Conservation (phyloP, 2,797 vertebrate genomes). For the Calcarius lapponicus region DNA sequence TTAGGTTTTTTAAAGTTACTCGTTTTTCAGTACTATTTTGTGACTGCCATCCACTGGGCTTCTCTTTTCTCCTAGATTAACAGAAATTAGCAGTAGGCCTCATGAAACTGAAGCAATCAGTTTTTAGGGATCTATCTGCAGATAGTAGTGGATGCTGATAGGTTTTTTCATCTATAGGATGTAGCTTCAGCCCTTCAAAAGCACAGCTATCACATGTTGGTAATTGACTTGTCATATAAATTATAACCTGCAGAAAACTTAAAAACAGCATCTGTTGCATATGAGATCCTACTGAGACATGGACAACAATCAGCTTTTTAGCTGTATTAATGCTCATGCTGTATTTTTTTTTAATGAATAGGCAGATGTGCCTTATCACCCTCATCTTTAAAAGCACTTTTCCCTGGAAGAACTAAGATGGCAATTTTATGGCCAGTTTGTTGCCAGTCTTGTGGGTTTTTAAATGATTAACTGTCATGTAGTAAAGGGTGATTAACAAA, state of each 20-base stretch:
- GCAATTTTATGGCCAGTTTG: not conserved
- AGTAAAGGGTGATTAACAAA: not conserved
- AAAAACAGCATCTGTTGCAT: not conserved
- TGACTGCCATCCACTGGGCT: not conserved
- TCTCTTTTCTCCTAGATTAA: not conserved
- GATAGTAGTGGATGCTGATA: not conserved
- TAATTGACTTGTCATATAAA: not conserved
- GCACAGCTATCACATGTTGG: accelerated
- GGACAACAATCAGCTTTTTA: not conserved
- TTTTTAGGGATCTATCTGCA: not conserved
- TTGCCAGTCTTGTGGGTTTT: not conserved
- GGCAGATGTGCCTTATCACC: not conserved
- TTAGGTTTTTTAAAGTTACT: not conserved
- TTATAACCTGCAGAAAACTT: not conserved
- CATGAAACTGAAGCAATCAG: not conserved
- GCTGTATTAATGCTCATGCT: accelerated
- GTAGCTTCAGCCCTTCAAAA: not conserved
- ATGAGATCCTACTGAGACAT: not conserved
- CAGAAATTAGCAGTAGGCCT: not conserved
- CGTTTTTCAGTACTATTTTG: not conserved
- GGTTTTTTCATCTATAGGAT: not conserved
- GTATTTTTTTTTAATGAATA: not conserved
- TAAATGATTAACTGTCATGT: not conserved
- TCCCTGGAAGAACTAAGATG: not conserved
- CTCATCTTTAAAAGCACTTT: not conserved